These are phyloP conservation scores for Phragmatobia fuliginosa DNA, from an alignment of 2,888 invertebrate genomes.

Conservation along the genomic window DNA sequence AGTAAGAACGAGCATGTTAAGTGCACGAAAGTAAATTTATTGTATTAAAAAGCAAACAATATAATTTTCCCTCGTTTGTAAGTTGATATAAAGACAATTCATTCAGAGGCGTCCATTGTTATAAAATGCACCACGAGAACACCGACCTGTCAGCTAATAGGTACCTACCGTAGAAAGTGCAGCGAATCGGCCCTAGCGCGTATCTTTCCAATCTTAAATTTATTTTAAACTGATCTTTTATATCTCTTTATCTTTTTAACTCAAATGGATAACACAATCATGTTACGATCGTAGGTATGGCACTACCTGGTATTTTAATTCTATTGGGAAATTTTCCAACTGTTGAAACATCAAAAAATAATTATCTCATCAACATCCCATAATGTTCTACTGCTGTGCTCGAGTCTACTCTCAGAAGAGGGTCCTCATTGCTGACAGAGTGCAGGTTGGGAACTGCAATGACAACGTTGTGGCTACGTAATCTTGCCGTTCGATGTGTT, in stretches of 20 bases:
- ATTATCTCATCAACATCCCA: no score
- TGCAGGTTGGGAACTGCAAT: no score
- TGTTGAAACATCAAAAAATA: no score
- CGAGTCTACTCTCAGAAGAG: no score
- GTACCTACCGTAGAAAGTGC: background rate
- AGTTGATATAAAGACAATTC: background rate
- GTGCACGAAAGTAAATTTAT: background rate
- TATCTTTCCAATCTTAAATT: background rate
- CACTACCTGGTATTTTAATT: no score
- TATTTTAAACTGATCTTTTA: background rate
- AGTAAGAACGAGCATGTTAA: no score
- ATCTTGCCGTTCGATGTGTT: no score
- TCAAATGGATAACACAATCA: background rate
- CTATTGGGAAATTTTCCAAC: no score
- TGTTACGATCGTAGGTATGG: background rate
- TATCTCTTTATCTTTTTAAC: background rate
- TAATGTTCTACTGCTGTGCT: no score
- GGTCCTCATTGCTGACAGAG: no score
- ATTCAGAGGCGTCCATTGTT: background rate
- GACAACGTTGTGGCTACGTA: no score
- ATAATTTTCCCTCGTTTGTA: background rate
- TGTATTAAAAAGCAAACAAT: background rate
- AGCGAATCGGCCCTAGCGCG: background rate
- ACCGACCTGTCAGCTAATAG: background rate
- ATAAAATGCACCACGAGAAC: background rate